Conservation (phyloP, 2,888 invertebrate species). For the Biston stratarius region DNA sequence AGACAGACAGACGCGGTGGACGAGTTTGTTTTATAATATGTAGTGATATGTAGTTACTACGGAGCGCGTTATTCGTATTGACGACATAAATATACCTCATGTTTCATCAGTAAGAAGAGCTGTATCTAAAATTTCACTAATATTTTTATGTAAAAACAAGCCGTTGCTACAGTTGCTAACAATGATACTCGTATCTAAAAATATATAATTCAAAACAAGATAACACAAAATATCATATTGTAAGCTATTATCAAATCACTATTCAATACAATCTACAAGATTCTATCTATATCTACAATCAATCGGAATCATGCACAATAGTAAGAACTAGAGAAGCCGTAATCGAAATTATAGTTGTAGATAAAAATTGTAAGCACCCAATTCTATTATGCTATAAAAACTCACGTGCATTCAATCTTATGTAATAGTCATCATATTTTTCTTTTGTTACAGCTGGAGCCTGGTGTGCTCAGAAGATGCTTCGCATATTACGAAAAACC, state of each 20-base stretch:
- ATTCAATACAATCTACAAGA: constrained; percentile 37
- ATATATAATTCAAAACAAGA: constrained; percentile 7
- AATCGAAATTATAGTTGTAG: background rate
- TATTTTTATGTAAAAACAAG: no score
- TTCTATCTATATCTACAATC: constrained; percentile 41
- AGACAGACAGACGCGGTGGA: no score
- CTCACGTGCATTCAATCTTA: no score
- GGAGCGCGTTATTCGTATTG: no score
- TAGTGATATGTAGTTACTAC: no score
- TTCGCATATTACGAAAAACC: constrained; percentile 51
- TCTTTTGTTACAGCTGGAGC: constrained; percentile 65
- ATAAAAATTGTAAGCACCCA: background rate
- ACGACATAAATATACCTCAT: no score
- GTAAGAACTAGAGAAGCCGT: background rate
- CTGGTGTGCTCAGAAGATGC: constrained; percentile 56
- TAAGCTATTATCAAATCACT: constrained; percentile 41
- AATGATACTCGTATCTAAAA: background rate
- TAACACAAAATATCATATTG: constrained; percentile 31
- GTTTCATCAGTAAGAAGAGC: no score
- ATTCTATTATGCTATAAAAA: no score
- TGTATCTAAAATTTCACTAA: no score
- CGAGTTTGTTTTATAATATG: no score
- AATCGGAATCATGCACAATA: constrained; percentile 29
- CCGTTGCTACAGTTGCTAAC: no score
- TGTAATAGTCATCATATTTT: constrained; percentile 12